Conservation (phyloP, 2,888 invertebrate species). For the Philereme transversata region DNA sequence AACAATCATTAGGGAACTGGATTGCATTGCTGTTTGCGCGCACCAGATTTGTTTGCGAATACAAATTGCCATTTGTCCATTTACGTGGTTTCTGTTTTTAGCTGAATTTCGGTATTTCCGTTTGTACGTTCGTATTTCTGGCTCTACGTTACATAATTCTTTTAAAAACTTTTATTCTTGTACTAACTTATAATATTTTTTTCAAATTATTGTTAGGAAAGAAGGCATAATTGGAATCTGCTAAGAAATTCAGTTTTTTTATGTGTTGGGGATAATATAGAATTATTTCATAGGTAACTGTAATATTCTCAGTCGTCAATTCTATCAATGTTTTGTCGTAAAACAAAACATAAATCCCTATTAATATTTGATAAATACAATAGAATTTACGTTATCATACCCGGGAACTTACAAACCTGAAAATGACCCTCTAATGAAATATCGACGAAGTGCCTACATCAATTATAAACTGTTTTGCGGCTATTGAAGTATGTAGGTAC, state of each 20-base stretch:
- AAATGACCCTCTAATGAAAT: conserved; percentile 28
- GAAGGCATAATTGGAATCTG: too few relatives aligned
- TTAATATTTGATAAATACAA: background rate
- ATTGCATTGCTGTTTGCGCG: conserved; percentile 63
- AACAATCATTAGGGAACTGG: conserved; percentile 78
- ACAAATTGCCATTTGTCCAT: conserved; percentile 65
- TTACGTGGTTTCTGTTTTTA: conserved; percentile 46
- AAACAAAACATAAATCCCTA: too few relatives aligned
- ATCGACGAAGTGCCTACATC: conserved; percentile 29
- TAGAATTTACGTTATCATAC: conserved; percentile 14
- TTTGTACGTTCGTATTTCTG: background rate
- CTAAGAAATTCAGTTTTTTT: too few relatives aligned
- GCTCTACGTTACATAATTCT: too few relatives aligned
- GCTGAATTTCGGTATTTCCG: conserved; percentile 19
- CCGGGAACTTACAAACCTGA: conserved; percentile 13
- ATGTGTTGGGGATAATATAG: too few relatives aligned
- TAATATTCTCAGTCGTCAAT: too few relatives aligned
- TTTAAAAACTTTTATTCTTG: too few relatives aligned
- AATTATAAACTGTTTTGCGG: conserved; percentile 36
- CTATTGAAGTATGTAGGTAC: conserved; percentile 56
- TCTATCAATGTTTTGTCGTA: too few relatives aligned
- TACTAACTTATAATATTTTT: too few relatives aligned
- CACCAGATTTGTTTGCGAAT: conserved; percentile 79
- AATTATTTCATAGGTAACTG: too few relatives aligned
- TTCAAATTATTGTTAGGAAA: too few relatives aligned